Evolutionary conservation across 2,113 vertebrate genomes (phyloP), one percentile per base, ranked within the genome.

Genomic region (Aepyceros melampus): DNA sequence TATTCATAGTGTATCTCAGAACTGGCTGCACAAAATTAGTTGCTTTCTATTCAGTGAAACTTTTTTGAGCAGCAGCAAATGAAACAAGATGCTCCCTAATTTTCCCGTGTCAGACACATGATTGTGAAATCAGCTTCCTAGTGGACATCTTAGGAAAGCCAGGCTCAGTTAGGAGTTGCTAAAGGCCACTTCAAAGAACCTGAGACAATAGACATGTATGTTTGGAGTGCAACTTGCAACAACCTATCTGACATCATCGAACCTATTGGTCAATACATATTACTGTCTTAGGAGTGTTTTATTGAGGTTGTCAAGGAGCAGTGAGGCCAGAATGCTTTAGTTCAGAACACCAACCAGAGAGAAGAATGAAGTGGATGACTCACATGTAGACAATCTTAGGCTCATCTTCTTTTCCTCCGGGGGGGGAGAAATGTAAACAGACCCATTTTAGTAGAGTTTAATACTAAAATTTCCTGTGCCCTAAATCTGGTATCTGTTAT

Each of bases 401-500:
- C 82, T 94, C 45, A n/a, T 92, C 0, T 1, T 94, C 96, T 89
- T 96, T 95, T 78, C 81, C 19, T 87, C 19, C 0, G 0, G 23
- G 36, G 23, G 36, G 4, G 1, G 33, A 92, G 93, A 97, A 97
- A 97, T 8, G n/a, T 84, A 91, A 45, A 27, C 91, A 71, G 31
- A 76, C 84, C 1, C 51, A 11, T 92, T 62, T 84, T 53, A 7
- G 45, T 97, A 95, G 85, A 43, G 12, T 60, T 55, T 91, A 89
- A 91, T 96, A 96, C 96, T 87, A 94, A 97, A 97, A 92, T 12
- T 78, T 98, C 98, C 97, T 98, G 85, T 71, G 17, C 7, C 40
- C 96, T 40, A 88, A 87, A 2, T 98, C 98, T 98, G 98, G 93
- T 84, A 97, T 97, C 93, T 96, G 5, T 98, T 98, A 96, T 16